Conservation (phyloP, 2,797 vertebrate species). For the Tauraco hartlaubi region DNA sequence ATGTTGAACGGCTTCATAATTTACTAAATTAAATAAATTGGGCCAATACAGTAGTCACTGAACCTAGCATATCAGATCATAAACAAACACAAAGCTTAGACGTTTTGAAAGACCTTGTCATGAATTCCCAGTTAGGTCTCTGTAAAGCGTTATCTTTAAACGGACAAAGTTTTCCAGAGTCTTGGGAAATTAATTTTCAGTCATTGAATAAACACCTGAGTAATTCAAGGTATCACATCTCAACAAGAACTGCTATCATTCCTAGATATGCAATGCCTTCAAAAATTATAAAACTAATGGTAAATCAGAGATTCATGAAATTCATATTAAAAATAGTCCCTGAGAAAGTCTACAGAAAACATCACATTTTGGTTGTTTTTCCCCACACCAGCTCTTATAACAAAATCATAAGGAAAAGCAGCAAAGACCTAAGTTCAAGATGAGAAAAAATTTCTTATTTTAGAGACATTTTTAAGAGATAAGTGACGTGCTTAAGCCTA, state of each 20-base stretch:
- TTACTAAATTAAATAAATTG: conserved; percentile 45
- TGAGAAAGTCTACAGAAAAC: neutral
- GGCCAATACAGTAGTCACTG: neutral
- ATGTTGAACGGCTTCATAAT: neutral
- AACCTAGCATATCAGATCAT: neutral
- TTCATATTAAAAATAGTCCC: neutral
- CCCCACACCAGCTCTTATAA: neutral
- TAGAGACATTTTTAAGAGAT: neutral
- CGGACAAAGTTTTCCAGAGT: neutral
- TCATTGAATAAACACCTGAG: neutral
- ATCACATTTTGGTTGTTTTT: neutral
- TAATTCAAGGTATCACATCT: neutral
- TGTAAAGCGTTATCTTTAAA: neutral
- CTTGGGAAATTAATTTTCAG: conserved; percentile 27
- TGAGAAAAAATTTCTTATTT: neutral
- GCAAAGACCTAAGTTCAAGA: neutral
- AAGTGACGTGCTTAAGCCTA: neutral
- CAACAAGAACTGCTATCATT: neutral
- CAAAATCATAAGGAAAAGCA: neutral
- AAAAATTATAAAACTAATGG: neutral
- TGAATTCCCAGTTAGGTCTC: neutral
- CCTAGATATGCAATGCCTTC: neutral
- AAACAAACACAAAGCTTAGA: conserved; percentile 5
- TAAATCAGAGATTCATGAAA: neutral
- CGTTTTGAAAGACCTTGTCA: neutral